phyloP scores from a whole-genome alignment of 2,888 invertebrate genomes.

The Ptycholaimellus sp. region DNA sequence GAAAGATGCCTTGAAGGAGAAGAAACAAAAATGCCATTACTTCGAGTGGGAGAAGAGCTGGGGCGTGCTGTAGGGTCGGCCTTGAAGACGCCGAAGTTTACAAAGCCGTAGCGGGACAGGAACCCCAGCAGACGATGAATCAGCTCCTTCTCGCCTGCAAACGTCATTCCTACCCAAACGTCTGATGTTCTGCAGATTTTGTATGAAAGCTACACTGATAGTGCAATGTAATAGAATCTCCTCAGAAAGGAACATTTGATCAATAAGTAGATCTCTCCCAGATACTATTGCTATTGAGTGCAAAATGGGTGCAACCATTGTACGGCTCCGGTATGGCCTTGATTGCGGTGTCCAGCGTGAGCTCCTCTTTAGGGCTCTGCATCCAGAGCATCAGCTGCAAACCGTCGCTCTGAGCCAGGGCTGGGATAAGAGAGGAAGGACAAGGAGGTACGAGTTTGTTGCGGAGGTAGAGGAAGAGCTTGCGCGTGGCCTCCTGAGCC shows the following conservation, averaged over 20 bases:
- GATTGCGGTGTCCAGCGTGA: constrained; percentile 54
- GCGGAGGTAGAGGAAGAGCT: constrained; percentile 68
- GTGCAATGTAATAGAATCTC: no score
- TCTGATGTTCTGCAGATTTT: no score
- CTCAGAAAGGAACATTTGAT: constrained; percentile 1
- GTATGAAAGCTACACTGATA: no score
- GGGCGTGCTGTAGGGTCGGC: neutral
- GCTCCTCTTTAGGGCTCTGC: constrained; percentile 71
- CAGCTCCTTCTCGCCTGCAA: constrained; percentile 51
- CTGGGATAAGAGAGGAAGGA: neutral
- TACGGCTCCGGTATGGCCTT: constrained; percentile 62
- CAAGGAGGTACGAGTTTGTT: constrained; percentile 43
- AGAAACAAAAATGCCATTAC: no score
- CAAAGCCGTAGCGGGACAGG: constrained; percentile 77
- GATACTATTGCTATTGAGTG: neutral
- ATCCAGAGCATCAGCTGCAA: constrained; percentile 46
- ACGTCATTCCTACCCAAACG: no score
- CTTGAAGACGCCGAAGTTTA: constrained; percentile 65
- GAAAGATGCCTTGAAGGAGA: no score
- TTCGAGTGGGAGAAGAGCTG: constrained; percentile 1
- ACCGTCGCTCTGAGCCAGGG: neutral
- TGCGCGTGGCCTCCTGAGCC: constrained; percentile 52
- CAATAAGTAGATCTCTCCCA: no score
- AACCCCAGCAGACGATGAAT: constrained; percentile 64
- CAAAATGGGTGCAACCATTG: constrained; percentile 33